Evolutionary conservation across 1,140 invertebrate species (phyloP), one percentile per base, ranked within the genome.

Genomic region (Caenorhabditis inopinata): DNA sequence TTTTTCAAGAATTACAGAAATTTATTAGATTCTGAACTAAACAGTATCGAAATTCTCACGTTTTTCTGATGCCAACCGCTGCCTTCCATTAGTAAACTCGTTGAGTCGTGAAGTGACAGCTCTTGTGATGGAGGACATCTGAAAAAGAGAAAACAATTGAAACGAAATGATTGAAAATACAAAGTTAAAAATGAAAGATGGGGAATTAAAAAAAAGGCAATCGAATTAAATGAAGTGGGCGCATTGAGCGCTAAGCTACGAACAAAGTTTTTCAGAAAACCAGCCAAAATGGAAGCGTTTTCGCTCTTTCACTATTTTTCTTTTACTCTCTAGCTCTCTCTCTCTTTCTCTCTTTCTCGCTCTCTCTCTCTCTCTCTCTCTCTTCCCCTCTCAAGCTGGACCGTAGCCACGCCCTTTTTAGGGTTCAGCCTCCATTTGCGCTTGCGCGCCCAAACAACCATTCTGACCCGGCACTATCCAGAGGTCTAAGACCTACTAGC

Each of bases 51-150:
- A 42, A 42, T 7, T 42, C 38, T 7, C 7, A 68, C 58, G 58
- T 42, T 68, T 68, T 42, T 68, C 58, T 21, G 58, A 68, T 11
- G 58, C 38, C 0, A 68, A 18, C 12, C 58, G 29, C 27, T 68
- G 58, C n/a, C 58, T n/a, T 21, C 58, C 58, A 38, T 68, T 68
- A 9, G 58, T 68, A 1, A 68, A 38, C 32, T 68, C 58, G 32
- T 32, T 68, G 32, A 68, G 25, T 32, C 58, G 12, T 18, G 58
- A 68, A 3, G 58, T 68, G 2, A 68, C 58, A 9, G 58, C 58
- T 68, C 58, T 68, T 16, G 58, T 68, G n/a, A 68, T 68, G 11
- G 58, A 68, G 38, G 58, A 68, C 58, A 68, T 68, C 58, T 42
- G n/a, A 16, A 29, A 42, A 38, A 68, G n/a, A 32, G 21, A 18